Percentiles rank a stretch among this genome's conserved stretches.
These are phyloP conservation scores for Euura lappo DNA, from an alignment of 1,140 invertebrate species.

Conservation along the genomic window DNA sequence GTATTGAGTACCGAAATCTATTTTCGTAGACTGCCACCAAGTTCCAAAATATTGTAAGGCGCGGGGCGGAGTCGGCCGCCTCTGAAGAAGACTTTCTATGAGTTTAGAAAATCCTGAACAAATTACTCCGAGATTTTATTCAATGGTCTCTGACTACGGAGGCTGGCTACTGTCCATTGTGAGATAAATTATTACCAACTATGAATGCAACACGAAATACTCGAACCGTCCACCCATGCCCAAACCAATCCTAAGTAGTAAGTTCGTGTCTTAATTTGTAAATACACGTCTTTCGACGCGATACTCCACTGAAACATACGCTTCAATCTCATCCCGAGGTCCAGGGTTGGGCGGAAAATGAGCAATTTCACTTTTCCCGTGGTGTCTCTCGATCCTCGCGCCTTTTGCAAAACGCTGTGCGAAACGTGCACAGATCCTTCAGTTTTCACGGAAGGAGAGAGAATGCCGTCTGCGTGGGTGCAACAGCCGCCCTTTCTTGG, in stretches of 20 bases:
- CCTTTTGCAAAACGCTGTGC: background rate
- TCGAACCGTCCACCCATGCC: background rate
- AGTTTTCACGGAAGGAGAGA: no score
- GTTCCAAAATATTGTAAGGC: constrained; percentile 42
- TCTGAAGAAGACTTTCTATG: constrained; percentile 1
- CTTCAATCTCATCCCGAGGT: background rate
- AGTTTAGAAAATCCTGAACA: constrained; percentile 41
- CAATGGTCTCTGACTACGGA: constrained; percentile 32
- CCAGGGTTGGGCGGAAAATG: no score
- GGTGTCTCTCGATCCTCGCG: background rate
- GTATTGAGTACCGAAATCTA: constrained; percentile 26
- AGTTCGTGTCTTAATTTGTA: background rate
- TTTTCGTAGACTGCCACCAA: constrained; percentile 41
- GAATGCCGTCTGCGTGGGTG: no score
- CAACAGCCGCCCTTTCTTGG: background rate
- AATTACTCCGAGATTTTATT: constrained; percentile 40
- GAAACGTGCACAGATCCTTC: background rate
- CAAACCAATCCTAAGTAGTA: background rate
- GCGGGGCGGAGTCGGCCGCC: constrained; percentile 19
- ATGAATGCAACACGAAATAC: background rate
- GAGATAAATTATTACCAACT: constrained; percentile 46
- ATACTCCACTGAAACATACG: background rate
- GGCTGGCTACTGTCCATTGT: constrained; percentile 39
- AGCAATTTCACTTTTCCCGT: no score
- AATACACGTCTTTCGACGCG: background rate